Percentiles rank a stretch among this genome's conserved stretches.
Conservation (phyloP, 2,797 vertebrate genomes). For the Xiphorhynchus erythropygius region DNA sequence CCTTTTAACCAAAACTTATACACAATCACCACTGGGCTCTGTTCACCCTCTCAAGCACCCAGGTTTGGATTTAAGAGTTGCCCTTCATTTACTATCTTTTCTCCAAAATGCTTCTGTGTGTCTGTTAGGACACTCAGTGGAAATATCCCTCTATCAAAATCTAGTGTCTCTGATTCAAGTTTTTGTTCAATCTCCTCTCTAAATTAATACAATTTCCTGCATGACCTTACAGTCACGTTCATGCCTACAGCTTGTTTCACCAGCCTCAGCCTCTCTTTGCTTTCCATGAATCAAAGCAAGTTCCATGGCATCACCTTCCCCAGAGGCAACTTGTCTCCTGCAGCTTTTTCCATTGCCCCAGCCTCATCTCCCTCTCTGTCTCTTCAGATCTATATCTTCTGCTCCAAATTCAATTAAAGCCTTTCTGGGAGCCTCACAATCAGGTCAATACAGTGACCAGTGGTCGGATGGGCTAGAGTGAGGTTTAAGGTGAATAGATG, state of each 20-base stretch:
- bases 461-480: not conserved
- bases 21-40: not conserved
- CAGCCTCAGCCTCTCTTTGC: not conserved
- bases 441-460: not conserved
- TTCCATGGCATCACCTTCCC: not conserved
- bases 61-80: not conserved
- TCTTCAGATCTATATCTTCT: not conserved
- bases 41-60: not conserved
- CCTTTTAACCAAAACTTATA: not conserved
- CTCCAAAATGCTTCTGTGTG: not conserved
- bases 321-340: not conserved
- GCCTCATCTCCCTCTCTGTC: not conserved
- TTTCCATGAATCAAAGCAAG: not conserved
- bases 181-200: not conserved
- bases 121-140: not conserved
- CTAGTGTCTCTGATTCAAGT: not conserved
- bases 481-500: not conserved
- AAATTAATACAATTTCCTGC: not conserved
- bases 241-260: not conserved
- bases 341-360: not conserved
- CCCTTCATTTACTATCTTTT: not conserved
- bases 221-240: not conserved
- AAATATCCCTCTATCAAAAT: not conserved
- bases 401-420: conserved; percentile 16
- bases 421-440: not conserved